phyloP scores from a whole-genome alignment of 2,113 vertebrate species.

The Ondatra zibethicus region DNA sequence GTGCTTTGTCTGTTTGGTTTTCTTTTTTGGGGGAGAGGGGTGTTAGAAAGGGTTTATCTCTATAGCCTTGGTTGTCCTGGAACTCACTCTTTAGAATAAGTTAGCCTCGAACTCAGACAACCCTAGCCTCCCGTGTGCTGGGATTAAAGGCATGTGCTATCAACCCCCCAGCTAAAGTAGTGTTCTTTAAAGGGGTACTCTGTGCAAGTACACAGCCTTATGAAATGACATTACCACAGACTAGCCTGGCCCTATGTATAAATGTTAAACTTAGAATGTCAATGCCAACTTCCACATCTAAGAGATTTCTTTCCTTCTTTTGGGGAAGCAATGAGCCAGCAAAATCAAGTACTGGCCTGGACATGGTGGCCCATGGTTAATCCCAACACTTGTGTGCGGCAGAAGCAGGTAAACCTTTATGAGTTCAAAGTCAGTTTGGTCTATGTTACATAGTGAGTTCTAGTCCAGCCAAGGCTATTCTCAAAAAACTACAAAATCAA shows the following conservation, averaged over 20 bases:
- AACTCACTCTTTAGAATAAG: background rate
- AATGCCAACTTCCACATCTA: background rate
- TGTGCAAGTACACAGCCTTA: background rate
- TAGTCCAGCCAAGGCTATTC: background rate
- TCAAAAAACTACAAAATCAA: background rate
- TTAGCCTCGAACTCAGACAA: background rate
- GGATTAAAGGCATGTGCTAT: background rate
- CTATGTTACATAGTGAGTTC: background rate
- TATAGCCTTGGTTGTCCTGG: background rate
- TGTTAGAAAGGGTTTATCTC: background rate
- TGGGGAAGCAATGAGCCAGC: background rate
- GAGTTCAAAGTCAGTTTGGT: background rate
- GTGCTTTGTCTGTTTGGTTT: background rate
- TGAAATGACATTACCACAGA: background rate
- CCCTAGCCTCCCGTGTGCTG: background rate
- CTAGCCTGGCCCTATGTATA: background rate
- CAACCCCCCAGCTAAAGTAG: background rate
- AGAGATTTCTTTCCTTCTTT: background rate
- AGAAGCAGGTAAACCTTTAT: background rate
- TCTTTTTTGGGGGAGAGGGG: background rate
- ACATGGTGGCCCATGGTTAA: background rate
- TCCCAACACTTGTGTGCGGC: background rate
- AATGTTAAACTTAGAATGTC: background rate
- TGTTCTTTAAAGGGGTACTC: background rate
- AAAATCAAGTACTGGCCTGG: background rate